These are phyloP conservation scores for Cantharis flavilabris DNA, from an alignment of 2,888 invertebrate genomes.

Conservation along the genomic window DNA sequence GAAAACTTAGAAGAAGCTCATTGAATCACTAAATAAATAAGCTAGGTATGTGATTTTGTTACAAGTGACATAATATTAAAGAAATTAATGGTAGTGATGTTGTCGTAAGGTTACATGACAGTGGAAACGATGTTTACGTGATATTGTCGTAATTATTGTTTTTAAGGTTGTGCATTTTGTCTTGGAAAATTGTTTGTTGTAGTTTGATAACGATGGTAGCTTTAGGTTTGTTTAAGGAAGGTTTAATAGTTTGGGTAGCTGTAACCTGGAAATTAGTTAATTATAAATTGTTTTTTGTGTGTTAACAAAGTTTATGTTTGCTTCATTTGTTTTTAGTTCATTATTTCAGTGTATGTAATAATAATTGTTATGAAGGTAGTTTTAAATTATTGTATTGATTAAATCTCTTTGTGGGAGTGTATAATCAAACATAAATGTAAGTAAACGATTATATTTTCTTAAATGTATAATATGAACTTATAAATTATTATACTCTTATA, in stretches of 20 bases:
- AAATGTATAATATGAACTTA: slow-evolving; percentile 22
- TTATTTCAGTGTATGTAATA: background rate
- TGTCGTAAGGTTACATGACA: background rate
- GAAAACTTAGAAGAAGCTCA: background rate
- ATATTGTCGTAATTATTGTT: background rate
- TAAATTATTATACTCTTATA: slow-evolving; percentile 19
- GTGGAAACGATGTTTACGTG: background rate
- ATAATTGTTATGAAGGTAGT: background rate
- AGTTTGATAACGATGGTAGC: background rate
- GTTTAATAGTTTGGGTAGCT: background rate
- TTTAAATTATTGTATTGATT: background rate
- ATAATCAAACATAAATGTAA: slow-evolving; percentile 11
- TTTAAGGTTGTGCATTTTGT: background rate
- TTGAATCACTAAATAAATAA: background rate
- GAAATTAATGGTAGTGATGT: background rate
- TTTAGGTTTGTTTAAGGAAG: background rate
- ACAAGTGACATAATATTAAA: background rate
- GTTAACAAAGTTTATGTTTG: background rate
- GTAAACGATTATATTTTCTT: slow-evolving; percentile 27
- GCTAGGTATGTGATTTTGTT: background rate
- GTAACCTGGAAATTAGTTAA: background rate
- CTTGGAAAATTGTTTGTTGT: background rate
- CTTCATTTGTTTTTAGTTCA: background rate
- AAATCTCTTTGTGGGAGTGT: background rate
- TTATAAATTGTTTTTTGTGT: background rate